Base-by-base conservation (phyloP, 2,888 invertebrate genomes). In the Athalia rosae region DNA sequence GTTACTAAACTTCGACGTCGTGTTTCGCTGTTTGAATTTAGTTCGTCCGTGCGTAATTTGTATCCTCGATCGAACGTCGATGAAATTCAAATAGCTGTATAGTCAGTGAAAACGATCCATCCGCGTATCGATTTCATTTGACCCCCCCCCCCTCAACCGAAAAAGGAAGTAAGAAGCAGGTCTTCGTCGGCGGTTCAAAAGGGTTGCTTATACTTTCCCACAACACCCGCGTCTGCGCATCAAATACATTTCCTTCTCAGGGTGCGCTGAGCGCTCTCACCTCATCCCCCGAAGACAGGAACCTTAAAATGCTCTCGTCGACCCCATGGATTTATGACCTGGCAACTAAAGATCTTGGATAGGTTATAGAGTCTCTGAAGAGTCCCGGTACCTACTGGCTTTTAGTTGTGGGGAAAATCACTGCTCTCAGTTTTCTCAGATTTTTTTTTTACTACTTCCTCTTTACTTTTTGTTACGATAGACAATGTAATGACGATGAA, bases 81-180 rank as follows among this genome's bases (percentile, higher is more conserved):
- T 81, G 83, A 83, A 83, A 84, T 83, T 84, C 82, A 83, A 83
- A 83, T 80, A 80, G 64, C 28, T 28, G 28, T 28, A 77, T 15
- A 77, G 53, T 73, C 77, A 71, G 15, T 45, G 78, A 78, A 50
- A 66, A 79, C 76, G 79, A 71, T 79, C 82, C 2, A 28, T 76
- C 71, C 77, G 78, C 80, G 83, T 83, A 84, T 84, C 83, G 78
- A 81, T 84, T 84, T 82, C 83, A 77, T 73, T 74, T 82, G 80
- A 81, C 82, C 84, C 82, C 83, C 82, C 84, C 82, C 83, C 82
- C 76, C 79, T 73, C 67, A 79, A 69, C 66, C 45, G 76, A 74
- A 77, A 81, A 79, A 80, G 80, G 28, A 28, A 28, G 28, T 28
- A 28, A 28, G 28, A 2, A 79, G 79, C 79, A 48, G 66, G 63